Evolutionary conservation across 1,140 invertebrate species (phyloP), one percentile per base, ranked within the genome.

Genomic region (Psilanteris sp.): DNA sequence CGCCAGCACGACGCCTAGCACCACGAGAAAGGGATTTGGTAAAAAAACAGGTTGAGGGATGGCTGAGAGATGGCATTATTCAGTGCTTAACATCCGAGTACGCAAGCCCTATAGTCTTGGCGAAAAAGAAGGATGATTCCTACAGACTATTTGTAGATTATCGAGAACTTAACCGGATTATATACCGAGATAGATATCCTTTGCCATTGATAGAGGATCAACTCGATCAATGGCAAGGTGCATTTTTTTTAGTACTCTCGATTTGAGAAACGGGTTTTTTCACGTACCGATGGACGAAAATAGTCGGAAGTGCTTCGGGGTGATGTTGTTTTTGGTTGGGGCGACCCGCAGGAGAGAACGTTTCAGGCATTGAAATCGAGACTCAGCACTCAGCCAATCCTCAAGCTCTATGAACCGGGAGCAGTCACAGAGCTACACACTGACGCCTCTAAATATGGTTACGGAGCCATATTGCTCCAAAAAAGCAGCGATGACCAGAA

Each of bases 81-180:
- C 20, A 8, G 11, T 15, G 1, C n/a, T 44, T 24, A 1, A 27
- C 11, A 1, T 44, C 41, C 1, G 41, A 44, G 15, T 44, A 44
- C 13, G 41, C 13, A 8, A 44, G 41, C 29, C 24, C 41, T n/a
- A 13, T 44, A 8, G 37, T 41, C 1, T 10, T 10, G 18, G 3
- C 4, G 24, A 16, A 18, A n/a, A 41, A 41, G 13, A 41, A 24
- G 8, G 37, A 41, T 13, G 14, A 1, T 0, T 3, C 9, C 1
- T 24, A 41, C 13, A 18, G 37, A 4, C 7, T 41, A 6, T 41
- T 16, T 8, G n/a, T 41, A 1, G 37, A 41, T 41, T 41, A 41
- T 13, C n/a, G 37, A 0, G 9, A 41, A 11, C n/a, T 41, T 9
- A 41, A 41, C 24, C n/a, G 3, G 1, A 26, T 26, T 8, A 8